Evolutionary conservation across 2,888 invertebrate species (phyloP).

Genomic region (Perizoma affinitatum): DNA sequence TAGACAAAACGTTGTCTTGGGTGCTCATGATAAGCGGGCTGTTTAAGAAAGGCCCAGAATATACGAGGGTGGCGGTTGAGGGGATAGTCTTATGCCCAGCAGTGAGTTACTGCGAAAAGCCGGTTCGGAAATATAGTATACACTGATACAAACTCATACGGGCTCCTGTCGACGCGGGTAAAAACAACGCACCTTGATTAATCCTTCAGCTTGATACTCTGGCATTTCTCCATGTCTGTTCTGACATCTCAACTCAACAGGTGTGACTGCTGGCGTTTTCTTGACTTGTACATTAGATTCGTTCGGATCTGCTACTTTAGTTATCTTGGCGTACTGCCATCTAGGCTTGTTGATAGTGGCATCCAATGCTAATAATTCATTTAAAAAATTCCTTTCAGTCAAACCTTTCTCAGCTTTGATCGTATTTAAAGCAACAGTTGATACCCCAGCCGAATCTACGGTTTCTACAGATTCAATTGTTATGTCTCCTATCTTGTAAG

Average conservation of each 20-base stretch:
- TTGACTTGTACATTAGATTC: neutral
- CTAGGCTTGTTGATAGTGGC: neutral
- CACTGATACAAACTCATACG: too few species aligned
- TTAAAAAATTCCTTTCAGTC: too few species aligned
- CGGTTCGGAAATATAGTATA: too few species aligned
- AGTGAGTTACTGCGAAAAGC: too few species aligned
- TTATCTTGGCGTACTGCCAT: neutral
- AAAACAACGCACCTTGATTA: slow-evolving; percentile 11
- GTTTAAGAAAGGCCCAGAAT: too few species aligned
- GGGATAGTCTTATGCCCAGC: too few species aligned
- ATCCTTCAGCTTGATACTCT: slow-evolving; percentile 19
- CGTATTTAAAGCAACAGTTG: neutral
- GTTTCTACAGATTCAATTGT: slow-evolving; percentile 3
- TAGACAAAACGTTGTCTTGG: too few species aligned
- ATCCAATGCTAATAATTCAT: neutral
- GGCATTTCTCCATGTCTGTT: slow-evolving; percentile 10
- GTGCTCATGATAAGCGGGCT: too few species aligned
- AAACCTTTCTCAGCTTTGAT: too few species aligned
- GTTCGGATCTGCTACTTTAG: neutral
- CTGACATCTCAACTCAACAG: slow-evolving; percentile 4
- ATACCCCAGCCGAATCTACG: neutral
- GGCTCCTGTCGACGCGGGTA: neutral
- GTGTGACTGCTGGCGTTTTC: neutral
- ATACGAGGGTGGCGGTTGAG: too few species aligned
- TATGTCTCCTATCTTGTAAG: slow-evolving; percentile 10